Percentiles rank a stretch among this genome's conserved stretches.
These are phyloP conservation scores for Tragopan temminckii DNA, from an alignment of 2,797 vertebrate genomes.

Conservation along the genomic window DNA sequence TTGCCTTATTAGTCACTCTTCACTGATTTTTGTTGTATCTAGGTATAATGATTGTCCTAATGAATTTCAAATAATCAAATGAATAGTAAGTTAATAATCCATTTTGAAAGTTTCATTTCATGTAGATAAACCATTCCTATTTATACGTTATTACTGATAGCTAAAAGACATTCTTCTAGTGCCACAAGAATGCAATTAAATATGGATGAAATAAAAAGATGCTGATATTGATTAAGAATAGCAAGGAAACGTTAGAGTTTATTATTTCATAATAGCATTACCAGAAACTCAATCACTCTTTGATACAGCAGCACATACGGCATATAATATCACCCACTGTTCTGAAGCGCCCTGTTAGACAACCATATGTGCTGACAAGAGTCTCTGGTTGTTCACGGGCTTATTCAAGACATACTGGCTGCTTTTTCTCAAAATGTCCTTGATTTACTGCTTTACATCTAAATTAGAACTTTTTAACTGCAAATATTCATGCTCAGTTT, in stretches of 20 bases:
- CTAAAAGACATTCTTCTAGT: not conserved
- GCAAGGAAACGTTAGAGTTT: constrained; percentile 63
- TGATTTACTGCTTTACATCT: constrained; percentile 55
- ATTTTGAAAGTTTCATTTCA: not conserved
- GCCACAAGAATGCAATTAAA: constrained; percentile 23
- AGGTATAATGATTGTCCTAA: not conserved
- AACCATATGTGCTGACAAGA: constrained; percentile 82
- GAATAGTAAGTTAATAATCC: not conserved
- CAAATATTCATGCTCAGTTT: constrained; percentile 57
- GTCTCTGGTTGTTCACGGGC: constrained; percentile 52
- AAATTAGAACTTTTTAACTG: constrained; percentile 56
- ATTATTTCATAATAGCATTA: constrained; percentile 59
- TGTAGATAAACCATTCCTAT: not conserved
- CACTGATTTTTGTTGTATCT: not conserved
- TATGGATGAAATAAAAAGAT: constrained; percentile 59
- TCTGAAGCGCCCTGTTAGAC: constrained; percentile 78
- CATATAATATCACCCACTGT: constrained; percentile 80
- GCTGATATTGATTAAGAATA: constrained; percentile 67
- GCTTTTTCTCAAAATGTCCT: constrained; percentile 55
- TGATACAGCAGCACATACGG: constrained; percentile 81
- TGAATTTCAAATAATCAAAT: constrained; percentile 13
- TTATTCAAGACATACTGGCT: constrained; percentile 48
- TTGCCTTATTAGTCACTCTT: not conserved
- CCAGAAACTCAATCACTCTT: constrained; percentile 65
- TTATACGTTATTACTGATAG: not conserved